Conservation (phyloP, 2,113 vertebrate genomes). For the Mirza zaza region DNA sequence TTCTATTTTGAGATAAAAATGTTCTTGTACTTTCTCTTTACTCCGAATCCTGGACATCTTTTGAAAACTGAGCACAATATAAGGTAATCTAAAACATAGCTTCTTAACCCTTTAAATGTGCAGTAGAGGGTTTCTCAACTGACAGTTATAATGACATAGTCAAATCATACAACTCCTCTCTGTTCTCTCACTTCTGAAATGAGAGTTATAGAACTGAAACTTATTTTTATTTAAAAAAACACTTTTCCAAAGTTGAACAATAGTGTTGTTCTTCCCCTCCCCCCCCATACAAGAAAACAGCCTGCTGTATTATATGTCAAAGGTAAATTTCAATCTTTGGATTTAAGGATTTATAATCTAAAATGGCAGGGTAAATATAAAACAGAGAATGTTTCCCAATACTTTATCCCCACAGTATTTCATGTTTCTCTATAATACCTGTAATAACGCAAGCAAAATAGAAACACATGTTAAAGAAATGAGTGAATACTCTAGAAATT, state of each 20-base stretch:
- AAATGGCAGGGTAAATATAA: background rate
- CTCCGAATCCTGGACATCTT: background rate
- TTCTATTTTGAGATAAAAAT: background rate
- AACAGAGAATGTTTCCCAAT: background rate
- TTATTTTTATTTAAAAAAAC: slow-evolving; percentile 29
- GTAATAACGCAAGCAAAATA: background rate
- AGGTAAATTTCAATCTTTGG: background rate
- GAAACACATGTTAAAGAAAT: background rate
- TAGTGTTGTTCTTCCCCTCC: background rate
- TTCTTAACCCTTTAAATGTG: background rate
- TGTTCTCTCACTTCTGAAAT: background rate
- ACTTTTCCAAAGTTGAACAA: background rate
- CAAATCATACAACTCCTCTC: background rate
- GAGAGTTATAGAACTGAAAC: background rate
- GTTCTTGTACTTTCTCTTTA: background rate
- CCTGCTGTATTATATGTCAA: background rate
- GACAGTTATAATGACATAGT: background rate
- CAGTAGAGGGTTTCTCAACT: background rate
- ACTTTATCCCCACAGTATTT: background rate
- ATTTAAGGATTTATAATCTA: slow-evolving; percentile 9
- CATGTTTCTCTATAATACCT: background rate
- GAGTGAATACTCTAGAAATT: background rate
- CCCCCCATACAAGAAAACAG: background rate
- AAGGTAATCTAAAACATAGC: background rate
- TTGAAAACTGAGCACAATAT: background rate